A percentile compares a stretch with the other conserved stretches of the same genome.
Conservation (phyloP, 2,888 invertebrate genomes). For the Calliphora vomitoria region DNA sequence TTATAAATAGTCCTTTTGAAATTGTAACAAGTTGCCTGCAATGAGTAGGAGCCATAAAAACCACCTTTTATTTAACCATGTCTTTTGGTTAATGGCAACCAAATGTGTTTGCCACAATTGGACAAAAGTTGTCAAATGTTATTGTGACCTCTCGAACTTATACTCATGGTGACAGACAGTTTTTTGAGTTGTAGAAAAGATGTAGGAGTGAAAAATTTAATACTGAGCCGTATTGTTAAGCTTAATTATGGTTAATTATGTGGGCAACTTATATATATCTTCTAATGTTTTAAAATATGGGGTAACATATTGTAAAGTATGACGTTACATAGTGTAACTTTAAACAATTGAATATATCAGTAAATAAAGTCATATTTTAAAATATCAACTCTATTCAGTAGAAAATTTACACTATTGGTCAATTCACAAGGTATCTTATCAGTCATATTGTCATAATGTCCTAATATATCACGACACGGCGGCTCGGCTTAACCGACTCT, state of each 20-base stretch:
- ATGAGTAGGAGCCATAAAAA: not conserved
- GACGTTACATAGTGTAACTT: no score
- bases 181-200: not conserved
- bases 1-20: conserved; percentile 36
- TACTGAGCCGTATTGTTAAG: not conserved
- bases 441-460: no score
- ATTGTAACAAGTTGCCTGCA: not conserved
- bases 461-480: no score
- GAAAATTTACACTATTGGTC: no score
- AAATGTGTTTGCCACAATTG: conserved; percentile 6
- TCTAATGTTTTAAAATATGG: no score
- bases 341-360: no score
- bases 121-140: not conserved
- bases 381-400: no score
- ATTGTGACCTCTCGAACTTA: not conserved
- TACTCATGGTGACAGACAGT: not conserved
- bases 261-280: no score
- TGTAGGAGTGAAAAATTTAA: not conserved
- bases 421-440: no score
- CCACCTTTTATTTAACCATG: not conserved
- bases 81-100: not conserved
- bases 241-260: not conserved
- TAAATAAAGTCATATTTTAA: no score
- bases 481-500: no score
- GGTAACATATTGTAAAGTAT: no score